Base-by-base conservation (phyloP, 2,113 vertebrate species). In the Chauna torquata region DNA sequence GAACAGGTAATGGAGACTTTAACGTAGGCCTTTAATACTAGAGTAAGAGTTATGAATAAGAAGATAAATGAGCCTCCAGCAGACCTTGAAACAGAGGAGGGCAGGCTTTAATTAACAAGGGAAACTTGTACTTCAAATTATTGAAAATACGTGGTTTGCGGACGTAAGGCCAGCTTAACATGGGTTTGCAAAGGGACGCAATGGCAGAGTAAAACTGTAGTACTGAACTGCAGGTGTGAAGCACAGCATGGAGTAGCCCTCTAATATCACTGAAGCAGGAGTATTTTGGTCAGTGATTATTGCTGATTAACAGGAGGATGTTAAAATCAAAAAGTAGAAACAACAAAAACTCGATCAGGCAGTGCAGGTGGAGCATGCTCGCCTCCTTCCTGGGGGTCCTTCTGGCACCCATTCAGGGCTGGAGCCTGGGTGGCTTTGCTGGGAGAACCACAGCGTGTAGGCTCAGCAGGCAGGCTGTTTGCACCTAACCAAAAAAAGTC, bases 391-490 rank as follows among this genome's bases (percentile, higher is more conserved):
- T 23, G 23, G 58, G 58, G 3, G 44, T 23, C 25, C 38, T 14
- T 34, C 24, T 3, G 5, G 17, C 47, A 8, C 50, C 18, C 3
- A 1, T 10, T 6, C 1, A 1, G 49, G 25, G 36, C 25, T 32
- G 9, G 49, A 11, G 30, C 3, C 3, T 38, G 44, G 23, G 8
- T 24, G 32, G n/a, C 15, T 25, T 36, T 13, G 1, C 13, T 9
- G 40, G 20, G 36, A 42, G 22, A 32, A 36, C 7, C 18, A 1
- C 17, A 13, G 4, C 42, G 11, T 0, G 0, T 2, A 4, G 58
- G 14, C 52, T 34, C 52, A 54, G 80, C 38, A 79, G 30, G 3
- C 36, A 11, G 16, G 2, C 8, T 34, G 16, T 7, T 20, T 47
- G 28, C 27, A 69, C 49, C 23, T 50, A 34, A 7, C 36, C 3